A percentile compares a stretch with the other conserved stretches of the same genome.
Conservation (phyloP, 2,888 invertebrate genomes). For the Megaustenia siamemsis region DNA sequence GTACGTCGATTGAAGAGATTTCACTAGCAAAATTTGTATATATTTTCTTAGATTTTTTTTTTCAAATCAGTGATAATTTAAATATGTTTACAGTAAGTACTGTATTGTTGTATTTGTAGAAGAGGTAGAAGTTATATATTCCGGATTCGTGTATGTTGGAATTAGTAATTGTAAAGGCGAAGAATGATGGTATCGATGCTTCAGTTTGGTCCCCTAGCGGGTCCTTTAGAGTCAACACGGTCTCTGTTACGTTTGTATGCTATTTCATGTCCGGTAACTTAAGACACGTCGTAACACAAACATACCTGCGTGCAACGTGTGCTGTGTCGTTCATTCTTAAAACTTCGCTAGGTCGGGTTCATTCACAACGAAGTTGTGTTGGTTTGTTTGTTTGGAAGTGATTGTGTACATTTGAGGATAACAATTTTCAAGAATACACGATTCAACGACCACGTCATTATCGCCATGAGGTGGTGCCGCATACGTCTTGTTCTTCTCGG, state of each 20-base stretch:
- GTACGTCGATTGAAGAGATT: neutral
- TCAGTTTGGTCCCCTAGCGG: neutral
- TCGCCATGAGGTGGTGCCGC: slow-evolving; percentile 38
- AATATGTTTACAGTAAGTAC: neutral
- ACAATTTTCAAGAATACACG: neutral
- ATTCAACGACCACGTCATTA: neutral
- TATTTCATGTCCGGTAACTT: slow-evolving; percentile 24
- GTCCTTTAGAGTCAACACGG: neutral
- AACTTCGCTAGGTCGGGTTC: neutral
- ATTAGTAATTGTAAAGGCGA: neutral
- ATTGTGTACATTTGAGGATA: too few relatives aligned
- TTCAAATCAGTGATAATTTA: too few relatives aligned
- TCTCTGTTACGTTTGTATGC: neutral
- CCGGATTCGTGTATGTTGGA: neutral
- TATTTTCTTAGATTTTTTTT: too few relatives aligned
- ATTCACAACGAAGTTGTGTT: too few relatives aligned
- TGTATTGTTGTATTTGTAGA: neutral
- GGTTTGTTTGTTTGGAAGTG: too few relatives aligned
- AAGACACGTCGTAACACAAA: neutral
- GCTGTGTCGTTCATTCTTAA: neutral
- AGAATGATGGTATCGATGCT: neutral
- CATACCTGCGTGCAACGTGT: neutral
- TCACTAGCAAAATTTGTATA: neutral
- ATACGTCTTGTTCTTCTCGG: slow-evolving; percentile 42
- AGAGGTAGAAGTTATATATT: neutral